Evolutionary conservation across 2,797 vertebrate species (phyloP).

Genomic region (Margarornis squamiger): DNA sequence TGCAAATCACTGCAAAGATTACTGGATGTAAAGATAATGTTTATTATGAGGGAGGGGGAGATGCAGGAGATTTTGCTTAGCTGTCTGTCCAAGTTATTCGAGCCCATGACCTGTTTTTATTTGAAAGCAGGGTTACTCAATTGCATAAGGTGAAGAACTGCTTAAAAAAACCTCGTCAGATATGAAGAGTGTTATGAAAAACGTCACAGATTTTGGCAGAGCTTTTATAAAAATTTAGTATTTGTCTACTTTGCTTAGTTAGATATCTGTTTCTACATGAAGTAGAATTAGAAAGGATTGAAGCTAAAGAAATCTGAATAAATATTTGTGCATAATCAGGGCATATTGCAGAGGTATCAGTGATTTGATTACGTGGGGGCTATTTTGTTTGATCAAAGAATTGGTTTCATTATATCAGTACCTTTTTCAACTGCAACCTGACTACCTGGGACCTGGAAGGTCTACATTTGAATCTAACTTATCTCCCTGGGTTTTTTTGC

Average conservation of each 20-base stretch:
- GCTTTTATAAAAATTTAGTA: neutral
- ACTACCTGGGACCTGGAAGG: neutral
- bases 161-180: neutral
- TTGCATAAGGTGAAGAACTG: neutral
- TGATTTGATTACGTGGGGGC: neutral
- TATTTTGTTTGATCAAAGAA: neutral
- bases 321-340: neutral
- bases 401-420: neutral
- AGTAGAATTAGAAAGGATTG: neutral
- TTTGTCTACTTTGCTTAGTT: neutral
- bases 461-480: neutral
- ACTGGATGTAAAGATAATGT: neutral
- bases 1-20: neutral
- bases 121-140: neutral
- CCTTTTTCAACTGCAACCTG: neutral
- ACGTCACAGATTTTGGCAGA: neutral
- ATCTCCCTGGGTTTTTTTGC: neutral
- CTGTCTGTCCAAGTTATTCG: neutral
- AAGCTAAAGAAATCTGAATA: neutral
- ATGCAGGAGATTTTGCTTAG: neutral
- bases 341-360: neutral
- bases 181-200: neutral
- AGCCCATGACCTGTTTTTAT: neutral
- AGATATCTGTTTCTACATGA: neutral
- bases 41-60: neutral